Evolutionary conservation across 2,797 vertebrate genomes (phyloP), one percentile per base, ranked within the genome.

Genomic region (Crenuchus spilurus): DNA sequence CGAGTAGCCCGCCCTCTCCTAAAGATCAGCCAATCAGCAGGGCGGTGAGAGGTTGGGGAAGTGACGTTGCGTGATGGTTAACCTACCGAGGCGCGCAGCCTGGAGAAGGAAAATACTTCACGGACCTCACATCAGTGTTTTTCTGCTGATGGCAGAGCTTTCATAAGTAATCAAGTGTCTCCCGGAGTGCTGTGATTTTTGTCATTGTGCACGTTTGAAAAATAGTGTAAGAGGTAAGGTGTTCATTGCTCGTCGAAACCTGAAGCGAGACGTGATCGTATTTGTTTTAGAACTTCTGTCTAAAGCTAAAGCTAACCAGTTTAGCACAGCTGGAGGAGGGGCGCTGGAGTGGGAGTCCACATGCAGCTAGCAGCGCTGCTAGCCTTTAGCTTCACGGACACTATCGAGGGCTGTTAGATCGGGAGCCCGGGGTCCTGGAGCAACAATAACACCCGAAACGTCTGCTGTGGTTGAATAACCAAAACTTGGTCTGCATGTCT

Each of bases 1-100:
- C 51, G 20, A 55, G 60, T 9, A 26, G 42, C 49, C 81, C 82
- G 74, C 82, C 83, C 63, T 71, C 3, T 62, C 26, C 26, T 46
- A 24, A 72, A 60, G 71, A 79, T 83, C 73, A 66, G 9, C 85
- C 81, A 87, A 87, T 82, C 81, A 69, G 67, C 6, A 9, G 16
- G 61, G 13, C 20, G n/a, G 16, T 6, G 28, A 49, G 24, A 51
- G 31, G 20, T n/a, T 28, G 51, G 28, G 84, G 85, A 87, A 87
- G 80, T 85, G 85, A 77, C 81, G 84, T 77, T 11, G 18, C 10
- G 13, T 44, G 46, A 35, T 44, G 41, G 63, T 51, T 54, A 39
- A 35, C 79, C 44, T 65, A 72, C 74, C 80, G 76, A 51, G 54
- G 58, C 67, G 49, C 77, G 54, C 70, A 20, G 35, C 35, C 35